phyloP scores from a whole-genome alignment of 2,797 vertebrate species.

The Rhynchotus rufescens region DNA sequence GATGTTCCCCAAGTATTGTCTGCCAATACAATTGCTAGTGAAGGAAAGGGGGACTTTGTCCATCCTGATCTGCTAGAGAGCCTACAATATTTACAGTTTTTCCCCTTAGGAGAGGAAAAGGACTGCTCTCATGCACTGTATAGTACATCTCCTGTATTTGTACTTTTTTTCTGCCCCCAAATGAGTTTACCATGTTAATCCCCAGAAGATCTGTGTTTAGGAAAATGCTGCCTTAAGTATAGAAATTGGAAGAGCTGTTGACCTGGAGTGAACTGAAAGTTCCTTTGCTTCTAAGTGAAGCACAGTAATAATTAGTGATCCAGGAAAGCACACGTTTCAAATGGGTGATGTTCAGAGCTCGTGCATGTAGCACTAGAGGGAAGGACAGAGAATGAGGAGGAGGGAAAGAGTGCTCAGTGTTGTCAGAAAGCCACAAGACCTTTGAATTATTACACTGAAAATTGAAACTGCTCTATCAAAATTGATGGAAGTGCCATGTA shows the following conservation, averaged over 20 bases:
- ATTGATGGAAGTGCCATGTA: constrained; percentile 9
- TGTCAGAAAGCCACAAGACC: background rate
- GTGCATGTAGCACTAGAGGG: background rate
- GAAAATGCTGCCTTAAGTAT: background rate
- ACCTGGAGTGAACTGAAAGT: background rate
- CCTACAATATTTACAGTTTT: background rate
- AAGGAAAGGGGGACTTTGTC: background rate
- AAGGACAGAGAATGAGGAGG: background rate
- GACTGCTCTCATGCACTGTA: background rate
- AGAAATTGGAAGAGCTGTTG: constrained; percentile 1
- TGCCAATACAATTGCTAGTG: background rate
- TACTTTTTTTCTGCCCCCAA: background rate
- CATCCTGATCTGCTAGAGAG: background rate
- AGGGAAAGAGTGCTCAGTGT: background rate
- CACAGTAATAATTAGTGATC: background rate
- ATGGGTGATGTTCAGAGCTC: background rate
- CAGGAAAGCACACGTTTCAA: constrained; percentile 25
- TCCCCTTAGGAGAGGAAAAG: background rate
- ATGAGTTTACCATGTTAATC: background rate
- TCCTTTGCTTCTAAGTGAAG: background rate
- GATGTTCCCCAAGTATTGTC: background rate
- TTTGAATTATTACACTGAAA: constrained; percentile 27
- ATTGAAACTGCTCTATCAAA: constrained; percentile 42
- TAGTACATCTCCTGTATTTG: background rate
- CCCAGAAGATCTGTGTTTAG: background rate